Base-by-base conservation (phyloP, 2,888 invertebrate genomes). In the Amblyteles armatorius region DNA sequence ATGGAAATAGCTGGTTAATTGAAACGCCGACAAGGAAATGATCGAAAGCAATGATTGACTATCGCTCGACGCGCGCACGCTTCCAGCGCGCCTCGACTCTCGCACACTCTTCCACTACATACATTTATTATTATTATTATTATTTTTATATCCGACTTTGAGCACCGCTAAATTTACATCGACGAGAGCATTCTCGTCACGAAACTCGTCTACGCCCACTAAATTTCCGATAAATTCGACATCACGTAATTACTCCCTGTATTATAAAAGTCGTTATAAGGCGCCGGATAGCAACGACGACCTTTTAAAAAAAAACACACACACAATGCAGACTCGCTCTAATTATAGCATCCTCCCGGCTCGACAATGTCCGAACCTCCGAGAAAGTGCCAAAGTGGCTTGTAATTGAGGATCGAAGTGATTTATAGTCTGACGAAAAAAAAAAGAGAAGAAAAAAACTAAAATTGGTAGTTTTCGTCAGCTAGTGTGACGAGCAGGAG, bases 11-110 rank as follows among this genome's bases (percentile, higher is more conserved):
- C 82, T 40, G 67, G 60, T 65, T 83, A 71, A 83, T 85, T 83
- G 79, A 84, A 84, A 72, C 72, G 77, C 60, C 67, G 83, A 80
- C 77, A 68, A 84, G 60, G 26, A 79, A 84, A 84, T 84, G 48
- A 77, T 77, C 83, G 76, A 80, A 68, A 68, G 40, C 63, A 60
- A 67, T 63, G 60, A 63, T 63, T 63, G 60, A 63, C 60, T 63
- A 33, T 29, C 60, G 60, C 29, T 63, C 29, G 60, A 60, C 26
- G 22, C 44, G 11, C 22, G 65, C 29, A 16, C 33, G 19, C 57
- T 19, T 22, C 40, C 29, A 2, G 60, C 16, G 13, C 22, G 16
- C 16, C 33, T 63, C 60, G 1, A 48, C n/a, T 5, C 11, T 19
- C 44, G 22, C 3, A 36, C 40, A 52, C 9, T 40, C 33, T 33